These are phyloP conservation scores for Penaeus japonicus DNA, from an alignment of 1,140 invertebrate species.

Conservation along the genomic window DNA sequence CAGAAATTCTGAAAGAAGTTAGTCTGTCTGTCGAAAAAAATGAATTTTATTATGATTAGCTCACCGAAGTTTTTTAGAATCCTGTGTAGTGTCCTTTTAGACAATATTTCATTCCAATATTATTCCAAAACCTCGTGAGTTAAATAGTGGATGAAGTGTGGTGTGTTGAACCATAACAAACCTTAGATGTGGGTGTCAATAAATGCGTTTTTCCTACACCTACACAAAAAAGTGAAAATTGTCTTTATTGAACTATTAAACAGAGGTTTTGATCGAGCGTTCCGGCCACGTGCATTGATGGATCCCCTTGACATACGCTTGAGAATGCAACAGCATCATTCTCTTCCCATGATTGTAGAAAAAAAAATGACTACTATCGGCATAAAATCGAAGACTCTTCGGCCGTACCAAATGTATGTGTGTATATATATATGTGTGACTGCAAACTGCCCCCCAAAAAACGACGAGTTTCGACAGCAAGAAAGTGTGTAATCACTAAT, in stretches of 20 bases:
- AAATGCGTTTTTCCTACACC: slow-evolving; percentile 6
- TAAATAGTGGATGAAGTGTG: slow-evolving; percentile 25
- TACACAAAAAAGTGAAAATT: slow-evolving; percentile 24
- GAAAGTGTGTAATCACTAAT: background rate
- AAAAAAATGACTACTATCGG: too few species aligned
- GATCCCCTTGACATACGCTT: background rate
- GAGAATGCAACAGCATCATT: too few species aligned
- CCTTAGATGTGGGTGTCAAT: slow-evolving; percentile 31
- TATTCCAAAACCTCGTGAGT: slow-evolving; percentile 39
- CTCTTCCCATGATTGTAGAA: too few species aligned
- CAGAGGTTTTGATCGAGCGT: background rate
- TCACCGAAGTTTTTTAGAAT: background rate
- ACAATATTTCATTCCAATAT: slow-evolving; percentile 53
- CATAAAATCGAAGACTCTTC: too few species aligned
- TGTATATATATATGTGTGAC: too few species aligned
- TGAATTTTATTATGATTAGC: background rate
- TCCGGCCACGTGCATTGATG: background rate
- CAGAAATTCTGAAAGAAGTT: slow-evolving; percentile 11
- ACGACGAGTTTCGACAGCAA: too few species aligned
- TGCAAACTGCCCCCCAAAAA: too few species aligned
- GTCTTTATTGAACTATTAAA: slow-evolving; percentile 32
- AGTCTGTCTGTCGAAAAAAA: background rate
- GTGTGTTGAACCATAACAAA: slow-evolving; percentile 26
- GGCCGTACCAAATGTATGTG: too few species aligned
- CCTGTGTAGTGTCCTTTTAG: slow-evolving; percentile 35